phyloP scores from a whole-genome alignment of 2,797 vertebrate genomes.

The Sciaenops ocellatus region DNA sequence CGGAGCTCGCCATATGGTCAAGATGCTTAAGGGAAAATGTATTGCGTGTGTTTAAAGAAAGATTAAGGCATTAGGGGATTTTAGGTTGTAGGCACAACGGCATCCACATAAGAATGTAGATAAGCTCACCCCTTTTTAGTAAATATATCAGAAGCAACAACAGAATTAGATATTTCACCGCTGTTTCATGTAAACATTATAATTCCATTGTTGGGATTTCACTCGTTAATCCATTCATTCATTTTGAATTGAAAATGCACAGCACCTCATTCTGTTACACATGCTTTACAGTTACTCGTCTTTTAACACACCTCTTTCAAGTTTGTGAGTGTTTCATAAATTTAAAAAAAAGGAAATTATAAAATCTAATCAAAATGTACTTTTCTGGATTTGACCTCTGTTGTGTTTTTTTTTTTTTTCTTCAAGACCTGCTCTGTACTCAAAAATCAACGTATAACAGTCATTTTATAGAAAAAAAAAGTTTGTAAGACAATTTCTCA shows the following conservation, averaged over 20 bases:
- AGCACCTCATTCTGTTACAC: constrained; percentile 28
- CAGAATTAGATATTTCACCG: constrained; percentile 18
- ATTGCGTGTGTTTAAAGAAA: constrained; percentile 60
- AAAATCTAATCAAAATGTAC: neutral
- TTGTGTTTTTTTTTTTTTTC: neutral
- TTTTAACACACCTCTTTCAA: constrained; percentile 8
- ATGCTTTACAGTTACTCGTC: neutral
- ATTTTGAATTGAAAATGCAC: constrained; percentile 7
- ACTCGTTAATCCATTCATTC: constrained; percentile 44
- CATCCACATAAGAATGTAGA: constrained; percentile 40
- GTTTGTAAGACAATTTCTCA: neutral
- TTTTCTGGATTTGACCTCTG: neutral
- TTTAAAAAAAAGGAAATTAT: neutral
- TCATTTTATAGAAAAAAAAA: too few species aligned
- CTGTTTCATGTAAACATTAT: constrained; percentile 47
- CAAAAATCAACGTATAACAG: too few species aligned
- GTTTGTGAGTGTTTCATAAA: neutral
- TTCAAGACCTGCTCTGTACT: neutral
- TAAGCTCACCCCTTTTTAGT: constrained; percentile 44
- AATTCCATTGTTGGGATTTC: constrained; percentile 46
- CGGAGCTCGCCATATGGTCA: constrained; percentile 69
- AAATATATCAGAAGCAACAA: constrained; percentile 35
- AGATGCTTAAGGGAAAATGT: constrained; percentile 63
- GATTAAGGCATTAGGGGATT: constrained; percentile 73
- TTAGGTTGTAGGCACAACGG: constrained; percentile 53